Base-by-base conservation (phyloP, 2,797 vertebrate species). In the Chanos chanos region DNA sequence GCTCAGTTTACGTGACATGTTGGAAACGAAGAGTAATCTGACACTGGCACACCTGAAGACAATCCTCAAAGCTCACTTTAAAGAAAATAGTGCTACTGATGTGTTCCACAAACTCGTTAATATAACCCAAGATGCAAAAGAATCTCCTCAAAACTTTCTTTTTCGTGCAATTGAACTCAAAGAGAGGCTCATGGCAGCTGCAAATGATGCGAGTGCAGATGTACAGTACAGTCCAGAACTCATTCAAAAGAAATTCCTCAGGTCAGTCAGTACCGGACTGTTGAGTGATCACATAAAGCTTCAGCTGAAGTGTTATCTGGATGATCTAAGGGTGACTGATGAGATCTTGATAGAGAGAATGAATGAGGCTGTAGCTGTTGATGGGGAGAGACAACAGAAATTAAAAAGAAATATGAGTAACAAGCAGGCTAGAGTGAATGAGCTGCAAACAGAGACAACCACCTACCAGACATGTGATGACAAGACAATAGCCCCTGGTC, bases 271-370 rank as follows among this genome's bases (percentile, higher is more conserved):
- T 5, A 63, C 61, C 18, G 50, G 50, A 4, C 30, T 63, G 4
- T 16, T 44, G 12, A 52, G 19, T 25, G 63, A 66, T 19, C 56
- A 33, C 16, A 58, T 64, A 4, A 64, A 56, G 16, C 43, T 58
- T 3, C 53, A 58, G 28, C 9, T 66, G 6, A 59, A 66, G 13
- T 9, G 27, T 5, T 34, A 34, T n/a, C 28, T 66, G 22, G 64
- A 60, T 44, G 39, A 53, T 9, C 30, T 4, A 9, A 10, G 18
- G 8, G 39, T 60, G n/a, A 60, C 47, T n/a, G 48, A 59, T 45
- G 47, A 60, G 34, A 18, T 12, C 1, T n/a, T 64, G 13, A 56
- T 41, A 21, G 56, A 52, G 31, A 45, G 18, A 25, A 24, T 66
- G 4, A 66, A 53, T 30, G 48, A 66, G 27, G 56, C 48, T 10